phyloP scores from a whole-genome alignment of 2,888 invertebrate species.

The Heliconius erato region DNA sequence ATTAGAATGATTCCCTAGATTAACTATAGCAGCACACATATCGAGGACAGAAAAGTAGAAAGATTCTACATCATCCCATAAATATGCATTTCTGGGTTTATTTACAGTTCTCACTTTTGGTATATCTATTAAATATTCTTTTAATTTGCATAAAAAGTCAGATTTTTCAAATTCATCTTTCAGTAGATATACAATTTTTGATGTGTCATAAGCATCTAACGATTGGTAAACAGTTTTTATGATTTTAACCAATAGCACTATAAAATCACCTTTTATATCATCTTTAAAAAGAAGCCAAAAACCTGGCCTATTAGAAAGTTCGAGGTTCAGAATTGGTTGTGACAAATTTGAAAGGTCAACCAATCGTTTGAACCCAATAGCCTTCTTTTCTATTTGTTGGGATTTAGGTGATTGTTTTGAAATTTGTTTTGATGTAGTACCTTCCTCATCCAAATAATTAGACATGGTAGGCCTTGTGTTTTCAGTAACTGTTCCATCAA shows the following conservation, averaged over 20 bases:
- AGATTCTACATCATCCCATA: conserved; percentile 78
- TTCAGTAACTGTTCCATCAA: conserved; percentile 79
- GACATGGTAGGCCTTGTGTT: conserved; percentile 61
- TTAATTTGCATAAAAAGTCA: conserved; percentile 68
- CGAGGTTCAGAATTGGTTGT: conserved; percentile 72
- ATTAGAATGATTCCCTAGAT: conserved; percentile 61
- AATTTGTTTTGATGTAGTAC: conserved; percentile 55
- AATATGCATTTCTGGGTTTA: conserved; percentile 73
- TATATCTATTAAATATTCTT: conserved; percentile 66
- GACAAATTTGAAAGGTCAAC: conserved; percentile 73
- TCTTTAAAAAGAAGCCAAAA: conserved; percentile 78
- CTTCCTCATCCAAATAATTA: conserved; percentile 68
- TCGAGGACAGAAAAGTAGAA: conserved; percentile 68
- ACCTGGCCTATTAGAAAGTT: conserved; percentile 75
- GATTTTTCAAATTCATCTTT: conserved; percentile 59
- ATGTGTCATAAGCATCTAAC: conserved; percentile 67
- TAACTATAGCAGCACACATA: conserved; percentile 70
- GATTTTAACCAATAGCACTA: conserved; percentile 79
- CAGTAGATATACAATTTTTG: conserved; percentile 68
- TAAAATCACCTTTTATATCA: conserved; percentile 78
- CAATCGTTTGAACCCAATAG: conserved; percentile 80
- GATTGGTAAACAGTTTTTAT: conserved; percentile 72
- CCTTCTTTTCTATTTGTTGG: conserved; percentile 69
- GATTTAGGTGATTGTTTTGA: conserved; percentile 53
- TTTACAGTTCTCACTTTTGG: conserved; percentile 71